These are phyloP conservation scores for Diadumene lineata DNA, from an alignment of 92 coral and sea anemone genomes.

Conservation along the genomic window DNA sequence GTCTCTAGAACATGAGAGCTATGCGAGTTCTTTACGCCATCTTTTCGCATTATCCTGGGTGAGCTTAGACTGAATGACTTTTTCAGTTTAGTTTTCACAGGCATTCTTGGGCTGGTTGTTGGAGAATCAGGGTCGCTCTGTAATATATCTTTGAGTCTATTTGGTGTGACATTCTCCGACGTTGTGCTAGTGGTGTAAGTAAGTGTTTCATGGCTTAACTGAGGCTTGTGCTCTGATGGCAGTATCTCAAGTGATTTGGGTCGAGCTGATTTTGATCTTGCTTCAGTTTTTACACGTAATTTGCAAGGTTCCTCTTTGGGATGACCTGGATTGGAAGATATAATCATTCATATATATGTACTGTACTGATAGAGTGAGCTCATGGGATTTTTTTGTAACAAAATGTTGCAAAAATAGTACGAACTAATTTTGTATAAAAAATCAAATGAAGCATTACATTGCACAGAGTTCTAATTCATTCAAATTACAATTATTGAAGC, in stretches of 20 bases:
- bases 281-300: slow-evolving; percentile 18
- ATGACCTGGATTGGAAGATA: neutral
- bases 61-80: slow-evolving; percentile 70
- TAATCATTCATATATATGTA: neutral
- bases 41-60: slow-evolving; percentile 46
- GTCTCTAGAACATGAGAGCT: slow-evolving; percentile 37
- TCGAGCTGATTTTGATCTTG: slow-evolving; percentile 44
- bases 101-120: slow-evolving; percentile 29
- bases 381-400: too few relatives aligned
- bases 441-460: too few relatives aligned
- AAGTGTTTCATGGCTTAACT: slow-evolving; percentile 8
- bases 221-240: neutral
- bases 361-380: neutral
- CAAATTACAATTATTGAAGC: too few relatives aligned
- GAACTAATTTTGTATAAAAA: too few relatives aligned
- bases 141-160: slow-evolving; percentile 5
- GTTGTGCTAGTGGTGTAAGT: slow-evolving; percentile 10
- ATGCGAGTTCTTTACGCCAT: slow-evolving; percentile 42
- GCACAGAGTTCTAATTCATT: too few relatives aligned
- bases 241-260: slow-evolving; percentile 56
- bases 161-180: slow-evolving; percentile 10
- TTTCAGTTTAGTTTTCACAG: slow-evolving; percentile 49
- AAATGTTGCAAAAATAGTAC: too few relatives aligned
- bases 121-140: slow-evolving; percentile 16
- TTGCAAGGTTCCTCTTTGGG: slow-evolving; percentile 19